Base-by-base conservation (phyloP, 2,113 vertebrate species). In the Rhinichthys klamathensis region DNA sequence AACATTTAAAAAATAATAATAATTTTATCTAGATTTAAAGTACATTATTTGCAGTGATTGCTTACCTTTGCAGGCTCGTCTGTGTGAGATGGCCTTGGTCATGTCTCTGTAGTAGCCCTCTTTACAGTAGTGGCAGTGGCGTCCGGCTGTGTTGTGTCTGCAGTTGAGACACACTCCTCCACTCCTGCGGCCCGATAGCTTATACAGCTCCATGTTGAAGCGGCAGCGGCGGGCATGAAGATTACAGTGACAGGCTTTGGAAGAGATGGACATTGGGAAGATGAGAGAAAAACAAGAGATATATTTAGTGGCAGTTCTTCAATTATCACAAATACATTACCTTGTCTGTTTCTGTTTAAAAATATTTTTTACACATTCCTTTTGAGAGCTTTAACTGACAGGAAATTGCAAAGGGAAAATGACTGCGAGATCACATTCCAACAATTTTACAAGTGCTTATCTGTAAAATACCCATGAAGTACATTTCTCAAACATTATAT, bases 141-240 rank as follows among this genome's bases (percentile, higher is more conserved):
- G 95, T 1, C 98, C 98, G 0, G 97, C 98, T 0, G 97, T 99
- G 95, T 99, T 99, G 94, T 99, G 98, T 6, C 98, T 95, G 88
- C 98, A 99, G 94, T 98, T 99, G 87, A 99, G 96, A 75, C 98
- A 99, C 65, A 99, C 98, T 0, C 98, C 98, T 0, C 98, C 98
- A 0, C 98, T 99, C 88, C 96, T 96, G 32, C 97, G 95, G 2
- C 98, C 98, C 0, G 98, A 99, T 84, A 99, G 95, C 91, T 99
- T 99, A 94, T 96, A 99, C 77, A 99, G 95, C 92, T 99, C 98
- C 97, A 99, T 99, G 94, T 99, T 99, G 94, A 99, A 99, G 65
- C 98, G 97, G 84, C 98, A 99, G 84, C 98, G 96, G 1, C 98
- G 95, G 2, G 98, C 98, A 0, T 99, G 98, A 9, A 99, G 95